Conservation (phyloP, 1,140 invertebrate genomes). For the Sitophilus oryzae region DNA sequence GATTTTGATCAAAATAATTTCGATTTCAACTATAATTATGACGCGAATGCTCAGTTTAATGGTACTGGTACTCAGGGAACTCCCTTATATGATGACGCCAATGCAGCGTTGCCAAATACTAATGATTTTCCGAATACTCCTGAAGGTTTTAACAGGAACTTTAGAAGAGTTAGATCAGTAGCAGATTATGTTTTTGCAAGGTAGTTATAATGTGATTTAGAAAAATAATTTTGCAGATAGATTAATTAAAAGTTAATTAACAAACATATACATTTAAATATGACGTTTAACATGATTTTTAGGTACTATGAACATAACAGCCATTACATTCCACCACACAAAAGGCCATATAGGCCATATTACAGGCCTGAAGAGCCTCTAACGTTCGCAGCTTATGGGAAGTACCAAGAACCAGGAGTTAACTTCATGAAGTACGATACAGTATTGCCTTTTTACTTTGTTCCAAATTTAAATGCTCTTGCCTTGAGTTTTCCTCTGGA, state of each 20-base stretch:
- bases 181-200: conserved; percentile 35
- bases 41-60: conserved; percentile 1
- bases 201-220: no score
- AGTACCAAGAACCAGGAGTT: conserved; percentile 34
- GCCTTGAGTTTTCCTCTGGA: conserved; percentile 71
- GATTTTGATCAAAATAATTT: conserved; percentile 4
- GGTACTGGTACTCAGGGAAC: not conserved
- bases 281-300: no score
- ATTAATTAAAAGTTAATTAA: not conserved
- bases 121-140: not conserved
- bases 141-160: conserved; percentile 9
- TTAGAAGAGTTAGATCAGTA: conserved; percentile 30
- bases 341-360: conserved; percentile 11
- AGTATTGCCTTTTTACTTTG: conserved; percentile 66
- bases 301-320: not conserved
- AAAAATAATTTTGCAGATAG: not conserved
- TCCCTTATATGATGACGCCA: conserved; percentile 4
- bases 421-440: conserved; percentile 64
- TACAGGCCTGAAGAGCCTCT: conserved; percentile 23
- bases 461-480: conserved; percentile 62
- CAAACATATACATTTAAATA: not conserved
- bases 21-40: conserved; percentile 15
- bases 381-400: conserved; percentile 38
- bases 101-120: not conserved
- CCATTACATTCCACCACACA: conserved; percentile 10